phyloP scores from a whole-genome alignment of 2,888 invertebrate species.

The Oscheius myriophilus region DNA sequence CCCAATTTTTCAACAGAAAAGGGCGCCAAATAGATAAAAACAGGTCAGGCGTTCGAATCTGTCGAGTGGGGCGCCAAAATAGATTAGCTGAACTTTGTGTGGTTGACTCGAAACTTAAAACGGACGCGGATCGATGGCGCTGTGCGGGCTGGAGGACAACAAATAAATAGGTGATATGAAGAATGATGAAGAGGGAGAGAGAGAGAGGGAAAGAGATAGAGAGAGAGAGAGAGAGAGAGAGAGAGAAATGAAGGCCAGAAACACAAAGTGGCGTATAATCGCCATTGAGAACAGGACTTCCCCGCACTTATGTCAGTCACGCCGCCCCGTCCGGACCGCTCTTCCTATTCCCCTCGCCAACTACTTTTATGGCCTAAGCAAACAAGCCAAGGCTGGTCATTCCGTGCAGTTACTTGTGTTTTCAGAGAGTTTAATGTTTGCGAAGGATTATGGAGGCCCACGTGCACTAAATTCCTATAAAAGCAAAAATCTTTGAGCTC shows the following conservation, averaged over 20 bases:
- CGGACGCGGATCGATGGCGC: not conserved
- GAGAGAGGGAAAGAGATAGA: not conserved
- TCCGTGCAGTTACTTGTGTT: no score
- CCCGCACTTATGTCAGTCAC: not conserved
- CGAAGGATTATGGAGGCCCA: no score
- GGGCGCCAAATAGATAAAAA: no score
- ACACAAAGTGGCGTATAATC: constrained; percentile 7
- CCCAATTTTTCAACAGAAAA: no score
- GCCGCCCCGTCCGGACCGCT: constrained; percentile 1
- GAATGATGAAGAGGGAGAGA: constrained; percentile 13
- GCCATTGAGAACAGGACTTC: constrained; percentile 6
- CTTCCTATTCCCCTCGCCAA: not conserved
- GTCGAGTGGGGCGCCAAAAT: no score
- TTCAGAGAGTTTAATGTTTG: no score
- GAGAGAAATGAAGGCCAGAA: not conserved
- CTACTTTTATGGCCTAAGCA: no score
- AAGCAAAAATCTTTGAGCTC: no score
- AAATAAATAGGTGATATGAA: constrained; percentile 13
- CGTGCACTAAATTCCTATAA: no score
- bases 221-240: constrained; percentile 18
- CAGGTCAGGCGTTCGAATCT: constrained; percentile 1
- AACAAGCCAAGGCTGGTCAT: no score
- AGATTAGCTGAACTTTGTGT: no score
- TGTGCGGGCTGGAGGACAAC: constrained; percentile 12
- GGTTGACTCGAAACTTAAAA: no score